Evolutionary conservation across 1,140 invertebrate genomes (phyloP).

Genomic region (Zeugodacus cucurbitae): DNA sequence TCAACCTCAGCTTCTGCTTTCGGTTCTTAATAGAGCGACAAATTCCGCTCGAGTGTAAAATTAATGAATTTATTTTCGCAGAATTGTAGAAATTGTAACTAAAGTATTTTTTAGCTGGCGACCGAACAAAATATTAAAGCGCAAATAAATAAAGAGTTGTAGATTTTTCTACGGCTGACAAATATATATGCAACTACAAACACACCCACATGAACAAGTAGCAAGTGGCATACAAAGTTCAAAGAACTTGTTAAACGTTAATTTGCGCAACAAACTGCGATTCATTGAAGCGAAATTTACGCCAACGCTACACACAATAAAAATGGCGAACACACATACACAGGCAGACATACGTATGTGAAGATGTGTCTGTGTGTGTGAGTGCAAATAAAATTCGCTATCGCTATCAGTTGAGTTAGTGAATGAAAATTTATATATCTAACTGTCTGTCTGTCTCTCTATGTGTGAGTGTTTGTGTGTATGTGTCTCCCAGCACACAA

Average conservation of each 20-base stretch:
- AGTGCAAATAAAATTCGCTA: slow-evolving; percentile 17
- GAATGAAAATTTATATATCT: not conserved
- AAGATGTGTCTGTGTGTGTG: too few species aligned
- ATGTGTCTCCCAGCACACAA: too few species aligned
- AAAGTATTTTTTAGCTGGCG: too few species aligned
- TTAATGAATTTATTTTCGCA: too few species aligned
- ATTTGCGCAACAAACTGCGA: slow-evolving; percentile 12
- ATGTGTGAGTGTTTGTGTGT: too few species aligned
- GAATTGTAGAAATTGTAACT: too few species aligned
- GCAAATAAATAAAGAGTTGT: too few species aligned
- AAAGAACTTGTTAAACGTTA: slow-evolving; percentile 36
- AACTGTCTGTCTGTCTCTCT: not conserved
- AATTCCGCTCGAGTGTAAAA: too few species aligned
- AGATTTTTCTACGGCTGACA: too few species aligned
- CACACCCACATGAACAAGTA: not conserved
- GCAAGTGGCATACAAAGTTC: not conserved
- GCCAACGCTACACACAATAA: not conserved
- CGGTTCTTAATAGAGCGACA: too few species aligned
- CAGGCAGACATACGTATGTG: not conserved
- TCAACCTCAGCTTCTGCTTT: too few species aligned
- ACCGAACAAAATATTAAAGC: too few species aligned
- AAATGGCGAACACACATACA: not conserved
- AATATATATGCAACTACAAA: not conserved
- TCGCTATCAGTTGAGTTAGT: not conserved
- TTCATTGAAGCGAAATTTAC: slow-evolving; percentile 15